These are phyloP conservation scores for Meriones unguiculatus DNA, from an alignment of 2,113 vertebrate genomes.

Conservation along the genomic window DNA sequence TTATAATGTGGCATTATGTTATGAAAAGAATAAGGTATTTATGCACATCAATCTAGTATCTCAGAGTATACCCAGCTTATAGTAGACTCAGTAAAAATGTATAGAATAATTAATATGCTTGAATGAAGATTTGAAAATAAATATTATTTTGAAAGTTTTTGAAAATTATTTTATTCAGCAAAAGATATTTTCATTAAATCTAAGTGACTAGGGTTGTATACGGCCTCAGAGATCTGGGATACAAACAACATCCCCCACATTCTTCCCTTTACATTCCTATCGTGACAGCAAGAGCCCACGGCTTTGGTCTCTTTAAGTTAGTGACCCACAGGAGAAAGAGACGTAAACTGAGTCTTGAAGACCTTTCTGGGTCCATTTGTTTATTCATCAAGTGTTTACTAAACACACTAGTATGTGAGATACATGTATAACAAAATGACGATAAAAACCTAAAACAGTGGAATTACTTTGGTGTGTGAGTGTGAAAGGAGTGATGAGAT, in stretches of 20 bases:
- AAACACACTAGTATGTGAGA: background rate
- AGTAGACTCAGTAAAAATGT: background rate
- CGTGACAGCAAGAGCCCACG: background rate
- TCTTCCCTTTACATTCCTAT: background rate
- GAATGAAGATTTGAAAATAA: slow-evolving; percentile 1
- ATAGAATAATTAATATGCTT: background rate
- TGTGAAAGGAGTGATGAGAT: background rate
- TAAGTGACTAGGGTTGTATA: background rate
- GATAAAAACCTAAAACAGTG: background rate
- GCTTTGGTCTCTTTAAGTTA: background rate
- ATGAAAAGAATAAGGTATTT: background rate
- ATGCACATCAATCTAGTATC: background rate
- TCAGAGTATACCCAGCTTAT: background rate
- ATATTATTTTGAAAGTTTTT: slow-evolving; percentile 11
- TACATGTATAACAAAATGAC: background rate
- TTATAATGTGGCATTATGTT: background rate
- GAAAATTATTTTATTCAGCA: background rate
- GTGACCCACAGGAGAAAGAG: background rate
- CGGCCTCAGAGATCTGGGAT: background rate
- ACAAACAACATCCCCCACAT: background rate
- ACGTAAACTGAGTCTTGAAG: background rate
- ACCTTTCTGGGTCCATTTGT: background rate
- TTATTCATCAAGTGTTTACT: background rate
- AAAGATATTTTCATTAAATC: background rate
- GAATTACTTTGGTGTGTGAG: background rate